Conservation (phyloP, 2,113 vertebrate species). For the Nerophis ophidion region DNA sequence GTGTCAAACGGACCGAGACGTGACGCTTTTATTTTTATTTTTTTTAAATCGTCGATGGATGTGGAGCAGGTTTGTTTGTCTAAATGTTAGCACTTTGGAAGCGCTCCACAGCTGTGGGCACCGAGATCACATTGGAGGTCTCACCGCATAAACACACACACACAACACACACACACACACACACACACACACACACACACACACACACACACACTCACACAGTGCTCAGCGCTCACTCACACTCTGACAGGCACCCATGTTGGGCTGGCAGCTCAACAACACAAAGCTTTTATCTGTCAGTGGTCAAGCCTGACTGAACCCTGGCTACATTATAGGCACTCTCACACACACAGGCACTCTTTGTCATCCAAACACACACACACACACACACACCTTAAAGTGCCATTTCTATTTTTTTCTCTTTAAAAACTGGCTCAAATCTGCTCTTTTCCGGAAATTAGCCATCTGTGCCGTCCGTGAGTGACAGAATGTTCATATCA, state of each 20-base stretch:
- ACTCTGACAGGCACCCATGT: constrained; percentile 71
- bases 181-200: constrained; percentile 19
- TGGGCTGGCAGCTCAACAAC: constrained; percentile 72
- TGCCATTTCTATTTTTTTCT: constrained; percentile 68
- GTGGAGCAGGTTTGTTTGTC: constrained; percentile 62
- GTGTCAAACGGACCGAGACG: constrained; percentile 52
- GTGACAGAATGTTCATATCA: constrained; percentile 76
- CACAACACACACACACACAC: constrained; percentile 24
- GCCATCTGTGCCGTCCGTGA: constrained; percentile 74
- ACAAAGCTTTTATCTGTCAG: constrained; percentile 75
- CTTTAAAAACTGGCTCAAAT: constrained; percentile 73
- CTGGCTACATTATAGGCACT: constrained; percentile 65
- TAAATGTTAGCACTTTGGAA: constrained; percentile 71
- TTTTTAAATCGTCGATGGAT: constrained; percentile 33
- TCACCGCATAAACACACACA: constrained; percentile 23
- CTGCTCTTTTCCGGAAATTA: constrained; percentile 75
- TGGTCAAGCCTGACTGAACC: constrained; percentile 73
- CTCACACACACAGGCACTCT: constrained; percentile 36
- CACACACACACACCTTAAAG: constrained; percentile 47
- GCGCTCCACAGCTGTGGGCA: constrained; percentile 61
- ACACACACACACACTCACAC: constrained; percentile 35
- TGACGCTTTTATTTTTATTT: constrained; percentile 51
- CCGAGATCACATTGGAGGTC: constrained; percentile 62
- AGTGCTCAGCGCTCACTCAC: constrained; percentile 56
- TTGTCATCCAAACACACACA: constrained; percentile 9